phyloP scores from a whole-genome alignment of 2,888 invertebrate genomes.

The Heliothis peltigera region DNA sequence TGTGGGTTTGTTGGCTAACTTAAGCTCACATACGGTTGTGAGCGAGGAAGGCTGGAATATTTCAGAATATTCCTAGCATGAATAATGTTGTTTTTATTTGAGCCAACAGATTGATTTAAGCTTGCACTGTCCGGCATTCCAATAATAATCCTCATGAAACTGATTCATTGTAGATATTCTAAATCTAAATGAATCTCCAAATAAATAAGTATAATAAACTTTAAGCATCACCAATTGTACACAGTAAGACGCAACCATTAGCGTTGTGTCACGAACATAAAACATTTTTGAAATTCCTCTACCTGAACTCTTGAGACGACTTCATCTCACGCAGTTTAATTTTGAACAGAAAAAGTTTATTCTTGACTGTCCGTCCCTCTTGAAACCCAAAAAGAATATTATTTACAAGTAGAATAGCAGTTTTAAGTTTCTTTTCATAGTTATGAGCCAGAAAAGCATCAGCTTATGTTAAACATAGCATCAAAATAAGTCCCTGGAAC shows the following conservation, averaged over 20 bases:
- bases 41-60: slow-evolving; percentile 9
- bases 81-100: slow-evolving; percentile 9
- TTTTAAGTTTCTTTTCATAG: not conserved
- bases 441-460: no score
- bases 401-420: slow-evolving; percentile 21
- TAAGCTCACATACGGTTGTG: slow-evolving; percentile 28
- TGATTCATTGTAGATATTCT: slow-evolving; percentile 9
- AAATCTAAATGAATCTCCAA: slow-evolving; percentile 7
- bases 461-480: no score
- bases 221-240: slow-evolving; percentile 29
- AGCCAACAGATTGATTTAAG: not conserved
- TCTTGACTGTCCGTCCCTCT: slow-evolving; percentile 19
- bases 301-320: slow-evolving; percentile 20
- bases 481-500: no score
- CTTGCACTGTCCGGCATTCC: not conserved
- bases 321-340: slow-evolving; percentile 48
- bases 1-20: slow-evolving; percentile 45
- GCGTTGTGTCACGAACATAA: slow-evolving; percentile 40
- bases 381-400: slow-evolving; percentile 16
- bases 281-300: slow-evolving; percentile 40
- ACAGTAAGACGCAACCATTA: slow-evolving; percentile 42
- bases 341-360: slow-evolving; percentile 38
- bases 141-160: no score
- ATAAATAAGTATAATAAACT: slow-evolving; percentile 30
- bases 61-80: slow-evolving; percentile 4